phyloP scores from a whole-genome alignment of 2,113 vertebrate genomes.

The Strigops habroptila region DNA sequence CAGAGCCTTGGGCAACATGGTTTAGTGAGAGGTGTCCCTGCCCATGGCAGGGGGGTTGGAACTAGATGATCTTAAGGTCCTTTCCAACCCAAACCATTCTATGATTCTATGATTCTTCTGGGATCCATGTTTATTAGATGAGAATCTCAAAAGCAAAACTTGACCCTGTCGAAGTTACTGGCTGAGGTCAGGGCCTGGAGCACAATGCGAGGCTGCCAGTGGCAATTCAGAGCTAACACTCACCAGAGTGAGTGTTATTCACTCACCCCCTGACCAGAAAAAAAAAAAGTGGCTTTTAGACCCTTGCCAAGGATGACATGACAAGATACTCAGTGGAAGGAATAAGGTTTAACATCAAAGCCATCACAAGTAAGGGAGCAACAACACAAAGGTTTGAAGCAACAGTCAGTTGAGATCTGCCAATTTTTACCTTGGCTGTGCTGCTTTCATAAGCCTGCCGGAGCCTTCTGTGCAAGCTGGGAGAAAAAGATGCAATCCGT shows the following conservation, averaged over 20 bases:
- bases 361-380: neutral
- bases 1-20: no score
- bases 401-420: neutral
- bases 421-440: constrained; percentile 82
- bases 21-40: no score
- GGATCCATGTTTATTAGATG: neutral
- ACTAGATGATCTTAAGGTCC: no score
- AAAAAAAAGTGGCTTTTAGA: neutral
- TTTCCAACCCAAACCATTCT: no score
- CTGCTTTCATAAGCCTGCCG: constrained; percentile 83
- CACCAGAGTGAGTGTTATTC: neutral
- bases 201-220: neutral
- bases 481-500: constrained; percentile 87
- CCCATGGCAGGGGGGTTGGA: no score
- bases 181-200: neutral
- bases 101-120: no score
- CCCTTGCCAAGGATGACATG: neutral
- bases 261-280: neutral
- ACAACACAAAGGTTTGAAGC: neutral
- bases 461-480: constrained; percentile 81
- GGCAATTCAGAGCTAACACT: neutral
- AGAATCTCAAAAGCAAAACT: neutral
- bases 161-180: neutral
- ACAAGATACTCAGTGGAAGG: neutral
- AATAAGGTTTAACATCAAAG: neutral